Base-by-base conservation (phyloP, 2,888 invertebrate species). In the Latheticus oryzae region DNA sequence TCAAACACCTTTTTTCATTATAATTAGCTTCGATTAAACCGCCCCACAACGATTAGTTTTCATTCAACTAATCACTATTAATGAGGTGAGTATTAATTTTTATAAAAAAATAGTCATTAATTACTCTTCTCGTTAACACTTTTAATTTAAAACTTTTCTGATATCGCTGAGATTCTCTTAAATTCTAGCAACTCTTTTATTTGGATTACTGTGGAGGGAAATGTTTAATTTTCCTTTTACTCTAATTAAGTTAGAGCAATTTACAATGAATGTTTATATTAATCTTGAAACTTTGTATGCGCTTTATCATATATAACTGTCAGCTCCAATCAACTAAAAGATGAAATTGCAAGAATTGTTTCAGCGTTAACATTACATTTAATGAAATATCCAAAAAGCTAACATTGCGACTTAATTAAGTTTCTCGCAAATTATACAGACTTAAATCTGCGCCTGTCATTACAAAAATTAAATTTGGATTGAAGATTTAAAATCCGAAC, bases 241-340 rank as follows among this genome's bases (percentile, higher is more conserved):
- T 7, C 47, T 47, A 35, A 47, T 47, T 33, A 47, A 47, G 47
- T 33, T 23, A 35, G 24, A 23, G 32, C 47, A 47, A 45, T 45
- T 45, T 32, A 32, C 45, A 45, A 45, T 32, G 32, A 30, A 47
- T 47, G 47, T 47, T 47, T 47, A 33, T 47, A 33, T 47, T 47
- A 47, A 47, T 47, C 32, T 35, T 35, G 35, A n/a, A 47, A 47
- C 23, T 47, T 45, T 35, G 47, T 47, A 47, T 33, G 47, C 33
- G 33, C 16, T 35, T 47, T 47, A 24, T 16, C 24, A 47, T 47
- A 47, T 35, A 35, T 47, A 47, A 47, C 47, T 47, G 47, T 47
- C 47, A 16, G 47, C 23, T 9, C 15, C 47, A 47, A 47, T 47
- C 33, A 47, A 23, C 21, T 15, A 24, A 35, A 47, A 47, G 47